These are phyloP conservation scores for Diachrysia chrysitis DNA, from an alignment of 2,888 invertebrate genomes.

Conservation along the genomic window DNA sequence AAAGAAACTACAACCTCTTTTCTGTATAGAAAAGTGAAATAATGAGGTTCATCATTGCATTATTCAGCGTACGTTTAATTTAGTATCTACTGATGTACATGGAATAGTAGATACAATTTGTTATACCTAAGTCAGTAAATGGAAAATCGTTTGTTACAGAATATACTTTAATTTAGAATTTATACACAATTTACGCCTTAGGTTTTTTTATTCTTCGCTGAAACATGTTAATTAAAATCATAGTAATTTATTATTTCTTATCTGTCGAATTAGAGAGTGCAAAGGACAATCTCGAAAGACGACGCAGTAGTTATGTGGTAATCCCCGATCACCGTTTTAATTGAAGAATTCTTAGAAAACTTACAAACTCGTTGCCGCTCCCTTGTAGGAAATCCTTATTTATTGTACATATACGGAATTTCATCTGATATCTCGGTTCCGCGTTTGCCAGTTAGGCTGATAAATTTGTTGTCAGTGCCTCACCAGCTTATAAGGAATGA, in stretches of 20 bases:
- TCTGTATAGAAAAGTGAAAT: not conserved
- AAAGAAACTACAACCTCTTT: constrained; percentile 3
- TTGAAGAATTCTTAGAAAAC: constrained; percentile 36
- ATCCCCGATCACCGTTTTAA: not conserved
- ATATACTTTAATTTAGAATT: not conserved
- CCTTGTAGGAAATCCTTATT: constrained; percentile 50
- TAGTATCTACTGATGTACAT: not conserved
- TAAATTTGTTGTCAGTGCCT: constrained; percentile 55
- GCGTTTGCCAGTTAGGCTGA: constrained; percentile 53
- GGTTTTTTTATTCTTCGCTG: too few relatives aligned
- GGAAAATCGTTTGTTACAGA: not conserved
- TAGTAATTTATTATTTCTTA: not conserved
- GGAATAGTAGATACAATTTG: not conserved
- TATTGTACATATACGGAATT: constrained; percentile 43
- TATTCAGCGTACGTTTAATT: not conserved
- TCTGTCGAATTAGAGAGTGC: not conserved
- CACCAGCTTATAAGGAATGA: constrained; percentile 52
- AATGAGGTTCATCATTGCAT: not conserved
- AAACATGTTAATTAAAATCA: too few relatives aligned
- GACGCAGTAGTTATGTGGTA: not conserved
- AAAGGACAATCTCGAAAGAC: not conserved
- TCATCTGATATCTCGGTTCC: constrained; percentile 54
- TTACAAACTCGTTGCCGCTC: constrained; percentile 26
- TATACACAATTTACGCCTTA: too few relatives aligned
- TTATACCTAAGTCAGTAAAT: not conserved